phyloP scores from a whole-genome alignment of 92 coral and sea anemone genomes.

The Muricea muricata region DNA sequence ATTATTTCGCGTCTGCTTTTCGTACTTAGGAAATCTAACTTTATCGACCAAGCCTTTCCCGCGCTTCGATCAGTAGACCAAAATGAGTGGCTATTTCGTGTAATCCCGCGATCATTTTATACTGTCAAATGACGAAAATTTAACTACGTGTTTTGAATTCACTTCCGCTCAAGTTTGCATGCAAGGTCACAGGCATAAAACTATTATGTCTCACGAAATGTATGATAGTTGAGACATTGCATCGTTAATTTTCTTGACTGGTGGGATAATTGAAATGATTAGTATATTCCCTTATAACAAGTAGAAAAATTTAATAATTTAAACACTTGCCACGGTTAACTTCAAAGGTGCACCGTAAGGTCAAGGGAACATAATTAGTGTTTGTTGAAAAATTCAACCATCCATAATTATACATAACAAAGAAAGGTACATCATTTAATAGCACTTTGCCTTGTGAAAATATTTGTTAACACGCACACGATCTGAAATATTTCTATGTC shows the following conservation, averaged over 20 bases:
- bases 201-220: not conserved
- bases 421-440: constrained; percentile 16
- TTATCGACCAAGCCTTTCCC: not conserved
- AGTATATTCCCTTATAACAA: not conserved
- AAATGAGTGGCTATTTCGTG: not conserved
- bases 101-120: not conserved
- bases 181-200: constrained; percentile 22
- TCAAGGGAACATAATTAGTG: constrained; percentile 17
- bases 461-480: not conserved
- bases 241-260: not conserved
- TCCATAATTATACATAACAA: constrained; percentile 34
- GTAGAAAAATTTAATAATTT: not conserved
- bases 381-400: constrained; percentile 40
- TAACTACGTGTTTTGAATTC: not conserved
- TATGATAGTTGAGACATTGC: not conserved
- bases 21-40: not conserved
- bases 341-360: constrained; percentile 2
- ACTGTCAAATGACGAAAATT: constrained; percentile 15
- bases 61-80: not conserved
- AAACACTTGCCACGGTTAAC: not conserved
- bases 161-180: constrained; percentile 33
- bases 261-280: not conserved
- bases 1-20: not conserved
- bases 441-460: not conserved
- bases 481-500: not conserved